Evolutionary conservation across 2,797 vertebrate species (phyloP), one percentile per base, ranked within the genome.

Genomic region (Microcaecilia unicolor): DNA sequence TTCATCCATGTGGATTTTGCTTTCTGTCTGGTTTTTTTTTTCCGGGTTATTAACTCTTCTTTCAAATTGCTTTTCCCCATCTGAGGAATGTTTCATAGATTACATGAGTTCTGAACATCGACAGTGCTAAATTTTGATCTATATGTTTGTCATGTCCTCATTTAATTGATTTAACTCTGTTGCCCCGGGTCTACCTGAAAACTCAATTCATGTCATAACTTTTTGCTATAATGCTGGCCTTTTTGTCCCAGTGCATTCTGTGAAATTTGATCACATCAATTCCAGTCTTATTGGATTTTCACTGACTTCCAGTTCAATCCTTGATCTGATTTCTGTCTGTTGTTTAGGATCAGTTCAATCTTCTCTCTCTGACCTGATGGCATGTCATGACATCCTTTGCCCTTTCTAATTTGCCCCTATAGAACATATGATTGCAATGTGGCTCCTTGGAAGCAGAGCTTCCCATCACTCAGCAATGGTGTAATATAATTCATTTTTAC

Each of bases 121-220:
- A 60, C 55, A 57, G 60, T 20, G 28, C 40, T 59, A 51, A 36
- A 24, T 70, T 63, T 55, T 60, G 66, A 63, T 58, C 51, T 58
- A 55, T 67, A 54, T 65, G 56, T 70, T 57, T 59, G 51, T 54
- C 58, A 58, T 42, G 55, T 61, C 42, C 23, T 46, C 58, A 64
- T 64, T 62, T 52, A 50, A 67, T 65, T 70, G 57, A 29, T 46
- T 34, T 41, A 61, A 56, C 42, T 49, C 46, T 58, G 41, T 20
- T 70, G 57, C 67, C 58, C 26, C 33, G 41, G 48, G 48, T 40
- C 44, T 17, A 18, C 37, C 56, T 64, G 56, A 57, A 67, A 62
- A 67, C 61, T 70, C 43, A 51, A 48, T 63, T 63, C 45, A 63
- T 63, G 62, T 64, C 44, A 40, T 44, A 44, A 21, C 51, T 59